Base-by-base conservation (phyloP, 2,113 vertebrate species). In the Paralichthys olivaceus region DNA sequence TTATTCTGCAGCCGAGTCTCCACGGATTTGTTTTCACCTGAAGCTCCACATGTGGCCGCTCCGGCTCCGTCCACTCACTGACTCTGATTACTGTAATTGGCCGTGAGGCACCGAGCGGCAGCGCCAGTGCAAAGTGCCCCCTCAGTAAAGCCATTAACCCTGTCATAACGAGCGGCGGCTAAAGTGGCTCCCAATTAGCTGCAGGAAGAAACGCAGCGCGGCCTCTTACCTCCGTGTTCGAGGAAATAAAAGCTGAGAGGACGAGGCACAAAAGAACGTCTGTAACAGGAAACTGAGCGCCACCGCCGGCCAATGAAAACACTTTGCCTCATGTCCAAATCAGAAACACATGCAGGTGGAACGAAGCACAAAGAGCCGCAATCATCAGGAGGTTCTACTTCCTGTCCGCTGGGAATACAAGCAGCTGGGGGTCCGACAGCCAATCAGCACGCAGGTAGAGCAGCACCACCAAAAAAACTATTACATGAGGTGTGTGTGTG, bases 51-150 rank as follows among this genome's bases (percentile, higher is more conserved):
- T 82, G 81, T 77, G 82, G 75, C 62, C 73, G 57, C 65, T 43
- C 40, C 1, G 40, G 40, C 32, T 34, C 32, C 8, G 32, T 8
- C 32, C 32, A 53, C 67, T 80, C 70, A 56, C 75, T 84, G 76
- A 64, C 84, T 89, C 70, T 91, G 85, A 89, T 91, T 88, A 89
- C 79, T 88, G 65, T 91, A 91, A 89, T 89, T 85, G 89, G 87
- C 79, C 72, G 63, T 69, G 87, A 78, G 87, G 87, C 87, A 80
- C 13, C 11, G 40, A 43, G 40, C 86, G 54, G 65, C 80, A 80
- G 74, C 65, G 75, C 77, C 85, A 43, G 12, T 80, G 79, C 79
- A 63, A 71, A 54, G 64, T 20, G 53, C 74, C 81, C 81, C 61
- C 85, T 82, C 72, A 69, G 73, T 69, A 77, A 86, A 81, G 81